These are phyloP conservation scores for Bos indicus DNA, from an alignment of 2,113 vertebrate genomes.

Conservation along the genomic window DNA sequence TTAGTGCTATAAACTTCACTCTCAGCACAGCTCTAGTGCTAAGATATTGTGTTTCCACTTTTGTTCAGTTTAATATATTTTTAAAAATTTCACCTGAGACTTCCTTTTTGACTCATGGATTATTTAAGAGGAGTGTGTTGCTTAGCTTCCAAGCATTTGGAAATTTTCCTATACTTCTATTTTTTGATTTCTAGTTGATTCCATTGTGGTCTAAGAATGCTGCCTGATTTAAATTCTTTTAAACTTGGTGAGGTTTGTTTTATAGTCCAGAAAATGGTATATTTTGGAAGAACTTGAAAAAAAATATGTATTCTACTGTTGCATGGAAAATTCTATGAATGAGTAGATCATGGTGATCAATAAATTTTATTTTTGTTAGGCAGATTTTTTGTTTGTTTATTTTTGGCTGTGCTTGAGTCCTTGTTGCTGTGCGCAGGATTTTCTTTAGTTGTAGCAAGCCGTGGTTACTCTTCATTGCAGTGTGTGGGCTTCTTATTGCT, in stretches of 20 bases:
- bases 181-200: neutral
- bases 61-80: neutral
- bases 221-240: neutral
- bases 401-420: neutral
- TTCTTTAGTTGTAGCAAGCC: neutral
- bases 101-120: neutral
- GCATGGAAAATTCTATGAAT: neutral
- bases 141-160: neutral
- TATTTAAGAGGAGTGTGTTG: neutral
- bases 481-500: neutral
- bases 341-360: neutral
- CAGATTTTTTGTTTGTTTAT: neutral
- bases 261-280: neutral
- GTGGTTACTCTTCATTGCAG: neutral
- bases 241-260: neutral
- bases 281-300: neutral
- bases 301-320: neutral
- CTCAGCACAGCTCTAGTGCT: neutral
- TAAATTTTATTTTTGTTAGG: neutral
- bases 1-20: neutral
- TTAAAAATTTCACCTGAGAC: neutral
- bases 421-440: neutral
- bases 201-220: neutral
- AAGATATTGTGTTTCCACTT: neutral
- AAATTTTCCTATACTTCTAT: neutral